These are phyloP conservation scores for Lerista edwardsae DNA, from an alignment of 2,797 vertebrate species.

Conservation along the genomic window DNA sequence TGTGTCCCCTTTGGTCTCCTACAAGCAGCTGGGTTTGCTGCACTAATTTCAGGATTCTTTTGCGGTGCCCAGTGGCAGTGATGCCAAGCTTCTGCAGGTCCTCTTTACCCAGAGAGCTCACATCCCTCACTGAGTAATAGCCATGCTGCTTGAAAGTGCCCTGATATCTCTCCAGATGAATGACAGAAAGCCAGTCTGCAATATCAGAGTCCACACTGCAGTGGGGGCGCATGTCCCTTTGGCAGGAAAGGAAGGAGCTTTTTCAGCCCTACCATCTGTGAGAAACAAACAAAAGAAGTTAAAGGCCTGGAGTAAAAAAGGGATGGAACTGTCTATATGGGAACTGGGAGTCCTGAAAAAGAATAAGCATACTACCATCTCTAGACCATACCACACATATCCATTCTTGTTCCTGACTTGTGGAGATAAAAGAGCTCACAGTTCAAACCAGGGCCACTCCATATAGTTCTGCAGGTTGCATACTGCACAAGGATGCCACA, in stretches of 20 bases:
- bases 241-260: slow-evolving; percentile 29
- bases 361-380: neutral
- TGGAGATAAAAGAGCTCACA: neutral
- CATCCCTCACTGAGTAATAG: slow-evolving; percentile 82
- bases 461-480: no score
- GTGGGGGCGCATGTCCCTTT: slow-evolving; percentile 82
- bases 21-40: slow-evolving; percentile 47
- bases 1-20: rapidly evolving
- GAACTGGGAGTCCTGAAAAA: neutral
- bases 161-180: slow-evolving; percentile 91
- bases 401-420: neutral
- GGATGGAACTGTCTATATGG: neutral
- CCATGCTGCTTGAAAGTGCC: slow-evolving; percentile 85
- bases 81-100: slow-evolving; percentile 87
- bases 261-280: slow-evolving; percentile 76
- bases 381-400: neutral
- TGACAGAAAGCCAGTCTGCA: slow-evolving; percentile 86
- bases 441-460: no score
- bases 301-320: neutral
- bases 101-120: slow-evolving; percentile 80
- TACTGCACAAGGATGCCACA: no score
- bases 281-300: slow-evolving; percentile 23
- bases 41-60: slow-evolving; percentile 88
- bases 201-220: slow-evolving; percentile 81
- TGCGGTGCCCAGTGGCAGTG: slow-evolving; percentile 92